phyloP scores from a whole-genome alignment of 2,797 vertebrate genomes.

The Pogonophryne albipinna region DNA sequence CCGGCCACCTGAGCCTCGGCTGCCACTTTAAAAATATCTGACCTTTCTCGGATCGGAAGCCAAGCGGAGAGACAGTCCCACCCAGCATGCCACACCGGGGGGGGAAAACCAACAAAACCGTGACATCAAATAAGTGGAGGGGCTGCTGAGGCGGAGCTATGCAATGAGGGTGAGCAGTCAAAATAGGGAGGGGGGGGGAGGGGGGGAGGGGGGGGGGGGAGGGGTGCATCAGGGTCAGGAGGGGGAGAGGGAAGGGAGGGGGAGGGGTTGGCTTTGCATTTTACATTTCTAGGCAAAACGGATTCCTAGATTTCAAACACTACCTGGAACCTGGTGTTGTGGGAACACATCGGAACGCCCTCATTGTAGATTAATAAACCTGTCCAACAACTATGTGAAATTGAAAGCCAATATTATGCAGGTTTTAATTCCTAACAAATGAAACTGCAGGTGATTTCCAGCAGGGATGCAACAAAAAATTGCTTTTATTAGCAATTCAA shows the following conservation, averaged over 20 bases:
- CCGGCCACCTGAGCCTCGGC: constrained; percentile 54
- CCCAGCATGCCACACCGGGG: constrained; percentile 62
- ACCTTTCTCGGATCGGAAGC: constrained; percentile 57
- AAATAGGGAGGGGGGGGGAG: constrained; percentile 39
- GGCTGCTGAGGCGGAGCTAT: constrained; percentile 68
- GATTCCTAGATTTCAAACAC: constrained; percentile 53
- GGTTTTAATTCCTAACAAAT: background rate
- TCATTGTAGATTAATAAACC: background rate
- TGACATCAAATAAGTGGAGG: constrained; percentile 69
- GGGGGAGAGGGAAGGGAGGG: constrained; percentile 56
- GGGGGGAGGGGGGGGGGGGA: constrained; percentile 58
- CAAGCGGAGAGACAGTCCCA: constrained; percentile 47
- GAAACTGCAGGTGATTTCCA: background rate
- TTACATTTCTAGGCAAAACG: constrained; percentile 53
- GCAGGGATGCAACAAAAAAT: background rate
- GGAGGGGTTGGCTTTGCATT: constrained; percentile 63
- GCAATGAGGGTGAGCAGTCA: constrained; percentile 61
- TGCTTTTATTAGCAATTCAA: background rate
- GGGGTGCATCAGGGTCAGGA: constrained; percentile 71
- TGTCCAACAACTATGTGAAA: background rate
- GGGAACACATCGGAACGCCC: background rate
- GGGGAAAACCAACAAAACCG: constrained; percentile 70
- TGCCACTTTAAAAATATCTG: constrained; percentile 66
- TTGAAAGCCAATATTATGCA: fast-evolving
- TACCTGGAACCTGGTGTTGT: constrained; percentile 15